Conservation (phyloP, 2,797 vertebrate species). For the Cuculus canorus region DNA sequence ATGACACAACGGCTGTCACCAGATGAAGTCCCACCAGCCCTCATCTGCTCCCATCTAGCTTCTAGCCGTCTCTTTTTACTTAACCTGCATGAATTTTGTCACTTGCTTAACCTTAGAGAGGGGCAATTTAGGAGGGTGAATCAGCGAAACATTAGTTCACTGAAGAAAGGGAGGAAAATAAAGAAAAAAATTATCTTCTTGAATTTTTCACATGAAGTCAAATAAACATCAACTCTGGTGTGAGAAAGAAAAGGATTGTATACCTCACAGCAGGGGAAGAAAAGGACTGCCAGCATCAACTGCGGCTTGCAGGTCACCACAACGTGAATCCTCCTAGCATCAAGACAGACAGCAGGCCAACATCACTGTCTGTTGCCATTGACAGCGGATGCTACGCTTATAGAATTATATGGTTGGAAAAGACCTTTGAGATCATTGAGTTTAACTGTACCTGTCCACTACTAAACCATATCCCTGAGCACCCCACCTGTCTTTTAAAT, state of each 20-base stretch:
- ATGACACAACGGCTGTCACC: neutral
- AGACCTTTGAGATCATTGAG: too few relatives aligned
- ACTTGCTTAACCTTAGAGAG: neutral
- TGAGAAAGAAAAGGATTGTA: neutral
- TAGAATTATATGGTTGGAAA: too few relatives aligned
- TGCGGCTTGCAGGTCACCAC: neutral
- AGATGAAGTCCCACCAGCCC: neutral
- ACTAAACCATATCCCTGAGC: too few relatives aligned
- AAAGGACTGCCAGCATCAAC: neutral
- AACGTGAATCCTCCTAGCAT: neutral
- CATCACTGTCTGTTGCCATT: neutral
- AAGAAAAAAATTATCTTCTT: neutral
- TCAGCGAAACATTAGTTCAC: neutral
- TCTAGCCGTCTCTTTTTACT: neutral
- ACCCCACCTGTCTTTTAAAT: too few relatives aligned
- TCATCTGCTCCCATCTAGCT: neutral
- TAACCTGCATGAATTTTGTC: neutral
- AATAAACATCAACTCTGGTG: neutral
- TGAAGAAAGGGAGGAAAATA: rapidly evolving
- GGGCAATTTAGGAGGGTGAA: neutral
- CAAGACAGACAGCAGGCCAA: neutral
- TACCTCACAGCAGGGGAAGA: neutral
- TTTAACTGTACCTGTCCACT: too few relatives aligned
- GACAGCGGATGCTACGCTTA: rapidly evolving
- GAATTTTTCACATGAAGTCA: neutral